A percentile compares a stretch with the other conserved stretches of the same genome.
Evolutionary conservation across 2,113 vertebrate genomes (phyloP).

Genomic region (Coptodon rendalli): DNA sequence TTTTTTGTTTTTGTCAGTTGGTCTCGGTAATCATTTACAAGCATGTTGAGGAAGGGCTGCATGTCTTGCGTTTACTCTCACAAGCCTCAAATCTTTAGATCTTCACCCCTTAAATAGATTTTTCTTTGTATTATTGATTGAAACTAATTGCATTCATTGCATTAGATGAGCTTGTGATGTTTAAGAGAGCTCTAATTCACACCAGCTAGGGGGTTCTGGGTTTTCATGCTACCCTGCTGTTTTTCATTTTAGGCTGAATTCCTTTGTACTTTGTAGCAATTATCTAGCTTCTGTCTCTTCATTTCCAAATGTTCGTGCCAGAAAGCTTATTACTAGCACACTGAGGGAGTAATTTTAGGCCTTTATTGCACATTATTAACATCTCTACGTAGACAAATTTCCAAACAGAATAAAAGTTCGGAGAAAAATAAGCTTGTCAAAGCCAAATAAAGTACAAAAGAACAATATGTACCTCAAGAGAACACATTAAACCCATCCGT

Average conservation of each 20-base stretch:
- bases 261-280: constrained; percentile 16
- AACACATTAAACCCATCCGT: neutral
- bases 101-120: neutral
- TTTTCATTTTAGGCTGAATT: constrained; percentile 17
- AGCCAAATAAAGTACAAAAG: neutral
- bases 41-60: neutral
- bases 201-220: neutral
- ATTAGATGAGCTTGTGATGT: neutral
- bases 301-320: neutral
- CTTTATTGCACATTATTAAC: neutral
- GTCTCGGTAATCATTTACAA: constrained; percentile 35
- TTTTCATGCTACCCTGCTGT: constrained; percentile 6
- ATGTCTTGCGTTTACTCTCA: neutral
- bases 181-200: neutral
- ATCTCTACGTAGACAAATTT: neutral
- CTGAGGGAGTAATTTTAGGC: neutral
- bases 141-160: constrained; percentile 4
- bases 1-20: neutral
- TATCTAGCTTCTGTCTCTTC: neutral
- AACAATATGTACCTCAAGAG: neutral
- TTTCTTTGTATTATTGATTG: neutral
- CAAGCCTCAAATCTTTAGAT: neutral
- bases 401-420: neutral
- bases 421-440: neutral
- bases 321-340: neutral